Evolutionary conservation across 2,888 invertebrate genomes (phyloP), one percentile per base, ranked within the genome.

Genomic region (Dexiosoma caninum): DNA sequence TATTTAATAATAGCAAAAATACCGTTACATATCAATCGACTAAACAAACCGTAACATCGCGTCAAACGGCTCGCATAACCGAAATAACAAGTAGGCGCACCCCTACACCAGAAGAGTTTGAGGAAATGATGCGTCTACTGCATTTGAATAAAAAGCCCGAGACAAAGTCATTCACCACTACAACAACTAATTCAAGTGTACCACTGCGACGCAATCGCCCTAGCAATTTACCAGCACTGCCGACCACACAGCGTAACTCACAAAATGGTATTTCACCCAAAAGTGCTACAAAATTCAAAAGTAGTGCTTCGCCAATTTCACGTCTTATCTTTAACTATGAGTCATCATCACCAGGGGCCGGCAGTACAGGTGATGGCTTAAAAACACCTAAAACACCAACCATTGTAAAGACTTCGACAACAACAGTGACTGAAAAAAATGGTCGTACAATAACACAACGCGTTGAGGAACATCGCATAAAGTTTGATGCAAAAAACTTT

Each of bases 11-110:
- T 30, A 86, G 86, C 53, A 85, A 83, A 8, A 86, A 85, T 3
- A 88, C 85, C 4, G 84, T 87, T 1, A 87, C 85, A 10, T 86
- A 79, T 21, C 82, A 76, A 19, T 84, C 87, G 23, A 88, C 88
- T 51, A 84, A 85, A 30, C 86, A 85, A 71, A 88, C 89, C 75
- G 87, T 89, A 84, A 89, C 87, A 83, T 87, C 87, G 82, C 85
- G 84, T 0, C 86, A 88, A 67, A 80, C 84, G 30, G 88, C 88
- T 3, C 78, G 82, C 5, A 81, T 88, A 10, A 87, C 87, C 12
- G 88, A 88, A 83, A 85, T 85, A 14, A 82, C 77, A n/a, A 85
- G 85, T 30, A 85, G 87, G 0, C 85, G 85, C 16, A 87, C 88
- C 4, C 87, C 88, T 7, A 87, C 84, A 3, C 55, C 82, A n/a